Percentiles rank a stretch among this genome's conserved stretches.
Conservation (phyloP, 1,140 invertebrate genomes). For the Antheraea mylitta region DNA sequence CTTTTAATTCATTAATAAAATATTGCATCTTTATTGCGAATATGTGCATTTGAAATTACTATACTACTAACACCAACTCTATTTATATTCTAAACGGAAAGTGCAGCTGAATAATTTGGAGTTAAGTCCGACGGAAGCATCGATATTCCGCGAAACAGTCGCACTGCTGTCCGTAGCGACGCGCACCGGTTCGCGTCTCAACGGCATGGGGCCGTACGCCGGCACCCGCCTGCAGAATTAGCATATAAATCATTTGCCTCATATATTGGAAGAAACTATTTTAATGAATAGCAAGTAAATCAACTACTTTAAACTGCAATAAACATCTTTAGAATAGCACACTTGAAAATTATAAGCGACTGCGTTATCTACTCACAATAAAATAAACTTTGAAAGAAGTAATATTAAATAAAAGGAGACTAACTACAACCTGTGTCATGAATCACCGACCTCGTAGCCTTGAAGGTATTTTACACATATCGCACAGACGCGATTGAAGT, state of each 20-base stretch:
- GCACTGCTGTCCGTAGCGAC: constrained; percentile 28
- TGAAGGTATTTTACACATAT: too few relatives aligned
- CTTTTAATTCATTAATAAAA: too few relatives aligned
- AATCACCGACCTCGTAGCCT: too few relatives aligned
- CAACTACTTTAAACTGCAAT: background rate
- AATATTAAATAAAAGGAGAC: too few relatives aligned
- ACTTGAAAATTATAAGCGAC: too few relatives aligned
- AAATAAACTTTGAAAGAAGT: too few relatives aligned
- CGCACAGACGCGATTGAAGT: too few relatives aligned
- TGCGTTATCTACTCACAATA: too few relatives aligned
- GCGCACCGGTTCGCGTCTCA: constrained; percentile 14
- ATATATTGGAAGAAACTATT: constrained; percentile 28
- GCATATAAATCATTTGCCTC: constrained; percentile 50
- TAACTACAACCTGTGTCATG: too few relatives aligned
- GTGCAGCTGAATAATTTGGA: constrained; percentile 50
- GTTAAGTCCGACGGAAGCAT: constrained; percentile 35
- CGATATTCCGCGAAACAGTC: constrained; percentile 7
- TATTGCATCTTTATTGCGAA: constrained; percentile 16
- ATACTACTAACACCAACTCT: constrained; percentile 26
- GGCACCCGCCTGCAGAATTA: constrained; percentile 27
- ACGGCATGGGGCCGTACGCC: too few relatives aligned
- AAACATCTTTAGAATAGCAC: too few relatives aligned
- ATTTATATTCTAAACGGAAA: constrained; percentile 40
- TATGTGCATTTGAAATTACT: constrained; percentile 35
- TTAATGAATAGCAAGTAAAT: constrained; percentile 5